Percentiles rank a stretch among this genome's conserved stretches.
Evolutionary conservation across 2,113 vertebrate genomes (phyloP).

Genomic region (Xenus cinereus): DNA sequence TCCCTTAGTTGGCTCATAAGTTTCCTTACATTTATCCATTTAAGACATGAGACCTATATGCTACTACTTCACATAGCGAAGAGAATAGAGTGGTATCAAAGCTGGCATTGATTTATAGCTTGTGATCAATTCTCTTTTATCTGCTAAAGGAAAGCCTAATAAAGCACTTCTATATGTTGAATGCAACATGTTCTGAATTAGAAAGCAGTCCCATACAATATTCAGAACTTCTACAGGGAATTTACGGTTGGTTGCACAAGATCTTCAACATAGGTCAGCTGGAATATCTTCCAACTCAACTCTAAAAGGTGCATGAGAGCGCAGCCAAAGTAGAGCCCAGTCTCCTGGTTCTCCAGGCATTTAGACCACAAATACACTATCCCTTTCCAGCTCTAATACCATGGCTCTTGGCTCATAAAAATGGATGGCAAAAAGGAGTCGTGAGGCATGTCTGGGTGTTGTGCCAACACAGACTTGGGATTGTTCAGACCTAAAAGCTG

Average conservation of each 20-base stretch:
- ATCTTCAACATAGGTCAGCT: not conserved
- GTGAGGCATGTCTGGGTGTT: not conserved
- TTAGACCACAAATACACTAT: not conserved
- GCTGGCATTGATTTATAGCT: not conserved
- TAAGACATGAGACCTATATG: not conserved
- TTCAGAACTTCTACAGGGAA: not conserved
- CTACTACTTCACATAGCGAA: not conserved
- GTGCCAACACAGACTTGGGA: not conserved
- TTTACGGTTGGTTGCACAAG: not conserved
- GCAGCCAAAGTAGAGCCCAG: not conserved
- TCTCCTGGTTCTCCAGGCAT: not conserved
- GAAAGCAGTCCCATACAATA: not conserved
- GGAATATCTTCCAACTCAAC: not conserved
- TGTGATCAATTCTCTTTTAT: not conserved
- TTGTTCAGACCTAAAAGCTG: not conserved
- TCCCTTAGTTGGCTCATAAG: not conserved
- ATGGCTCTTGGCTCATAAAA: not conserved
- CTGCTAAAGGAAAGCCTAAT: not conserved
- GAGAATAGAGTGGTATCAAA: not conserved
- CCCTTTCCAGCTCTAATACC: not conserved
- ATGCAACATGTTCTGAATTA: not conserved
- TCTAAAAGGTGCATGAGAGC: not conserved
- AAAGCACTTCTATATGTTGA: not conserved
- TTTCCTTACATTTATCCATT: not conserved
- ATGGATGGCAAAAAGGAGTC: not conserved